Base-by-base conservation (phyloP, 2,888 invertebrate species). In the Dioctria linearis region DNA sequence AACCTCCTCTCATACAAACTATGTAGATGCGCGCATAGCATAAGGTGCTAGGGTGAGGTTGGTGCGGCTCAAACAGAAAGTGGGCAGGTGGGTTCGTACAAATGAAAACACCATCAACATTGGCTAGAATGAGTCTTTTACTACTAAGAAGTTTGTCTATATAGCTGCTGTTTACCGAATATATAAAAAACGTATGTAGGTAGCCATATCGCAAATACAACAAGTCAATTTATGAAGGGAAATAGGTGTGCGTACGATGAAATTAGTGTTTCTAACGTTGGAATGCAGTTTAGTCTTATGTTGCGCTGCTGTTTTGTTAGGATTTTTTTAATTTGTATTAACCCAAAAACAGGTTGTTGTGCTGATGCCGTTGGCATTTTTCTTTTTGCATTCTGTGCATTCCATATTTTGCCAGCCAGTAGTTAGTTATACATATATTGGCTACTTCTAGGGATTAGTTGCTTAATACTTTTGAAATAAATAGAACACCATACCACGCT, bases 271-370 rank as follows among this genome's bases (percentile, higher is more conserved):
- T 73, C 73, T 73, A 73, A 59, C 73, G 57, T n/a, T 40, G 73
- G 73, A 73, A 73, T 73, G 73, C 73, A 73, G 73, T 73, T 73
- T 73, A 57, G 73, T 73, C 57, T 73, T 73, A 46, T 25, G 67
- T 37, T 25, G 25, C 49, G 49, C 67, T 46, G 46, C 49, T 37
- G 67, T 67, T 67, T 67, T 67, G 49, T 67, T 71, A 39, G 25
- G 13, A 43, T 73, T 73, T 54, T 73, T 59, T 11, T 40, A 57
- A 57, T 73, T 73, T n/a, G 59, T 57, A 57, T 73, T 73, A 73
- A 73, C 73, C 73, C 73, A 54, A 73, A 73, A 73, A 59, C 57
- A 73, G 73, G 57, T 73, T 73, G 57, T 73, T 73, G 59, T 73
- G 42, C 73, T 25, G 57, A 13, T 73, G 69, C 8, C 51, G 11